Percentiles rank a stretch among this genome's conserved stretches.
Conservation (phyloP, 2,797 vertebrate species). For the Danio choprae region DNA sequence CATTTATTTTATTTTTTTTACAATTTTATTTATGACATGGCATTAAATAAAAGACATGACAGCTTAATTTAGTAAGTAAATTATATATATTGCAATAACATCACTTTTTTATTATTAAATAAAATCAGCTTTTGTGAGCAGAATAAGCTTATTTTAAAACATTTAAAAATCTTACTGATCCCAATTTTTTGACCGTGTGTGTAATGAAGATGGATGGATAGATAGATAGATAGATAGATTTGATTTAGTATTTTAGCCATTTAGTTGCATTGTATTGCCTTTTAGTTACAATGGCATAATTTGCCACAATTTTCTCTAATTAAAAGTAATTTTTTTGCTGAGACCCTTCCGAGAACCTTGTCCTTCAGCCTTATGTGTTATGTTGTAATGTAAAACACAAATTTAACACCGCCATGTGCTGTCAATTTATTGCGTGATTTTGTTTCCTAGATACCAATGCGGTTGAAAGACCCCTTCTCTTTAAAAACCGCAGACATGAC, state of each 20-base stretch:
- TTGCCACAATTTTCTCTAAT: neutral
- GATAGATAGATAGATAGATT: no score
- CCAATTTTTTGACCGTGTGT: no score
- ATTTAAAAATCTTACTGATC: no score
- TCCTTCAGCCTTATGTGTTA: neutral
- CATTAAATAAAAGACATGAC: no score
- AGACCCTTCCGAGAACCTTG: neutral
- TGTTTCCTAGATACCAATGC: constrained; percentile 86
- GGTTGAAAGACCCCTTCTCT: constrained; percentile 93
- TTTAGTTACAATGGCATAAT: neutral
- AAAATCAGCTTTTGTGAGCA: no score
- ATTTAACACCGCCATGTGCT: neutral
- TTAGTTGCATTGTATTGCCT: neutral
- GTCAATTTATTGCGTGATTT: neutral
- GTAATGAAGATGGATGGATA: no score
- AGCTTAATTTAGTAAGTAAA: no score
- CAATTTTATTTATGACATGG: no score
- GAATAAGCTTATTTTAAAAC: no score
- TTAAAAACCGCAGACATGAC: constrained; percentile 87
- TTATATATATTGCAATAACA: no score
- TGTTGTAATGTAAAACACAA: neutral
- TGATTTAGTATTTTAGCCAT: neutral
- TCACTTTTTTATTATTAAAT: no score
- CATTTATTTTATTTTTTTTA: no score
- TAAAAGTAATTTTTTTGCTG: neutral